Evolutionary conservation across 2,888 invertebrate species (phyloP).

Genomic region (Odontocolon sp.): DNA sequence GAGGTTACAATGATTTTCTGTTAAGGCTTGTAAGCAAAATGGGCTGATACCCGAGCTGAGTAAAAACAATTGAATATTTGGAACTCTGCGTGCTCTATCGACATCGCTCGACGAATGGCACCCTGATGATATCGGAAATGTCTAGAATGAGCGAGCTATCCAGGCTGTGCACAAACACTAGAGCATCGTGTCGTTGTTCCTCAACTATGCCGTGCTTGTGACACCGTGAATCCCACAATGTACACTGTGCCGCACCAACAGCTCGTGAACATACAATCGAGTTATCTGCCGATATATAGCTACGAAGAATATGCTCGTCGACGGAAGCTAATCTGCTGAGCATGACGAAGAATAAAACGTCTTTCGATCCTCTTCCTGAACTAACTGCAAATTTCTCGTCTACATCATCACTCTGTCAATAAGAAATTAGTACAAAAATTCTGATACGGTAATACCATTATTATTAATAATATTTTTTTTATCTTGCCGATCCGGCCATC

Average conservation of each 20-base stretch:
- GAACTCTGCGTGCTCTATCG: constrained; percentile 13
- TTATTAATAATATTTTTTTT: background rate
- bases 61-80: constrained; percentile 22
- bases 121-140: constrained; percentile 35
- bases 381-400: constrained; percentile 4
- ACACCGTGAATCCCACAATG: constrained; percentile 32
- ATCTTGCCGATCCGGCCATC: no score
- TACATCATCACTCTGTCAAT: no score
- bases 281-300: constrained; percentile 35
- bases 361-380: constrained; percentile 3
- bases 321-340: constrained; percentile 27
- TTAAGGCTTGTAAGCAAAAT: background rate
- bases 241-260: constrained; percentile 11
- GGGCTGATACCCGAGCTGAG: background rate
- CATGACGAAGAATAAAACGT: constrained; percentile 17
- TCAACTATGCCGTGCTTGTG: constrained; percentile 20
- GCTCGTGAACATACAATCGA: constrained; percentile 39
- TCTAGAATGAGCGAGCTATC: background rate
- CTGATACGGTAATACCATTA: background rate
- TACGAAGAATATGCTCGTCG: constrained; percentile 39
- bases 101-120: constrained; percentile 8
- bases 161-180: constrained; percentile 24
- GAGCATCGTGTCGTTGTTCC: constrained; percentile 3
- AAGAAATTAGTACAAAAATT: no score
- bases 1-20: background rate